Conservation (phyloP, 2,113 vertebrate genomes). For the Mustelus asterias region DNA sequence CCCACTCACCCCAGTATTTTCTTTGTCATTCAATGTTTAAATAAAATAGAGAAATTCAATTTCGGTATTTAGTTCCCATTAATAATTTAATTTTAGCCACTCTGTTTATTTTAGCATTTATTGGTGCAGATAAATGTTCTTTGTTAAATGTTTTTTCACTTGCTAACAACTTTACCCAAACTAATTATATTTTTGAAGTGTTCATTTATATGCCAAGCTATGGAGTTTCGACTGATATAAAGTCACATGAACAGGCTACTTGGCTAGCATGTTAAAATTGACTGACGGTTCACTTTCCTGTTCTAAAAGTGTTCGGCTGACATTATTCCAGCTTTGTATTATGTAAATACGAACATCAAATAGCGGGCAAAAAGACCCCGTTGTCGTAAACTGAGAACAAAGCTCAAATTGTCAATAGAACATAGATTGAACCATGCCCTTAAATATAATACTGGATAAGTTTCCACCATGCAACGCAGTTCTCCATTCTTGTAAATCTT, state of each 20-base stretch:
- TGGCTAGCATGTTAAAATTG: constrained; percentile 9
- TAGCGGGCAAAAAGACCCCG: background rate
- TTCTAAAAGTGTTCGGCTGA: constrained; percentile 4
- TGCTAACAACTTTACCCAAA: background rate
- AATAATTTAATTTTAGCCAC: background rate
- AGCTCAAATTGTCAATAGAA: background rate
- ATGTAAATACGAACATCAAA: background rate
- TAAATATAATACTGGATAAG: background rate
- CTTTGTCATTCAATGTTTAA: background rate
- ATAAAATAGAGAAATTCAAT: background rate
- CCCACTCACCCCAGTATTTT: background rate
- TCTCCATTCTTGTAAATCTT: background rate
- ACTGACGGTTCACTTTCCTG: background rate
- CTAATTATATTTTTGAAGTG: background rate
- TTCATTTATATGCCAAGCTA: background rate
- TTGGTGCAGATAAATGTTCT: background rate
- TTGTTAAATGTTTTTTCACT: background rate
- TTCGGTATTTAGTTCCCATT: background rate
- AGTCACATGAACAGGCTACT: background rate
- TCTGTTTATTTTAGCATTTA: background rate
- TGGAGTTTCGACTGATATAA: background rate
- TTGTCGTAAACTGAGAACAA: background rate
- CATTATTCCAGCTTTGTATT: background rate
- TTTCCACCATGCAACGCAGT: background rate
- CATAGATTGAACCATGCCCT: background rate